Conservation (phyloP, 2,888 invertebrate genomes). For the Galerucella pusilla region DNA sequence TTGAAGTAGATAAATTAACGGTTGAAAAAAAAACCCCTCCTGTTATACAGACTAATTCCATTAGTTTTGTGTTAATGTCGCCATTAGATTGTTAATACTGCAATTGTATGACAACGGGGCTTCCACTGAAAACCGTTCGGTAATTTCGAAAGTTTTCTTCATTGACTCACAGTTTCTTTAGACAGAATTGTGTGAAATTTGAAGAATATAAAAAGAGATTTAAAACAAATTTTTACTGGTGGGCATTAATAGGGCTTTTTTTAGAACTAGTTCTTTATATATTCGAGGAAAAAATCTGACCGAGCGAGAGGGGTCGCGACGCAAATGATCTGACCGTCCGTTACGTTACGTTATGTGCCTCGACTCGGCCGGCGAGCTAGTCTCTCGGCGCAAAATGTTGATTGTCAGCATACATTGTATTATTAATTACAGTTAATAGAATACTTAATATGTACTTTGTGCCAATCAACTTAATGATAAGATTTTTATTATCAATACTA, state of each 20-base stretch:
- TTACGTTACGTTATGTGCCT: too few relatives aligned
- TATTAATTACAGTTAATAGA: too few relatives aligned
- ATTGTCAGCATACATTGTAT: too few relatives aligned
- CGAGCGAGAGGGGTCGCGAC: too few relatives aligned
- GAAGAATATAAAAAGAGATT: background rate
- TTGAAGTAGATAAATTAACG: constrained; percentile 19
- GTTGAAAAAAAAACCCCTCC: constrained; percentile 13
- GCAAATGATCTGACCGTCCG: too few relatives aligned
- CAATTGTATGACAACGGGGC: constrained; percentile 8
- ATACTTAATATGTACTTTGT: too few relatives aligned
- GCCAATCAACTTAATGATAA: too few relatives aligned
- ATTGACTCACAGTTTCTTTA: background rate
- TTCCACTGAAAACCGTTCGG: background rate
- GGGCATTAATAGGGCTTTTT: background rate
- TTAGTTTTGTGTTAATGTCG: constrained; percentile 18
- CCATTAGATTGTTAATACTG: constrained; percentile 11
- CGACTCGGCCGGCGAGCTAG: too few relatives aligned
- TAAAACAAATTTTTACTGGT: background rate
- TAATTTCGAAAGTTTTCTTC: background rate
- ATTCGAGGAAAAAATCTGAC: too few relatives aligned
- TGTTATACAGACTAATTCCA: constrained; percentile 14
- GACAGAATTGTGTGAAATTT: background rate
- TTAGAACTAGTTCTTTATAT: too few relatives aligned
- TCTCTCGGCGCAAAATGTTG: too few relatives aligned
- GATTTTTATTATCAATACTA: too few relatives aligned